Percentiles rank a stretch among this genome's conserved stretches.
Evolutionary conservation across 2,888 invertebrate genomes (phyloP).

Genomic region (Omphaloscelis lunosa): DNA sequence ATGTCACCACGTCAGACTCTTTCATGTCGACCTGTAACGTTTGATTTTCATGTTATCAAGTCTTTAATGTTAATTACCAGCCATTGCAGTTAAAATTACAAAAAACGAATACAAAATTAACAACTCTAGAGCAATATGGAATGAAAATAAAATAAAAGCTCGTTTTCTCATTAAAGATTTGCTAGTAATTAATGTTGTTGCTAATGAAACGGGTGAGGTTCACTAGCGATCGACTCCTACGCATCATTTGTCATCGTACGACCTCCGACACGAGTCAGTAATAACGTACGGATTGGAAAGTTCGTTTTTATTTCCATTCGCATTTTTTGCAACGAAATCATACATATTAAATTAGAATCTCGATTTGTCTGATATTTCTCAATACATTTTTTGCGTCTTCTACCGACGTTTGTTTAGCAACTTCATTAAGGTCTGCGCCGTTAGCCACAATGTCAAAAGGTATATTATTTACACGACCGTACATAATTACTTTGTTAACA

Average conservation of each 20-base stretch:
- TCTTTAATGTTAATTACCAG: constrained; percentile 30
- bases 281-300: constrained; percentile 77
- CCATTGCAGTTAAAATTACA: constrained; percentile 35
- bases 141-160: constrained; percentile 75
- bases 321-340: constrained; percentile 64
- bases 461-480: constrained; percentile 77
- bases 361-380: constrained; percentile 31
- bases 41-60: not conserved
- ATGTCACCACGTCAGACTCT: no score
- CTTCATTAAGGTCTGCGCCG: constrained; percentile 54
- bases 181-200: constrained; percentile 87
- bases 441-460: constrained; percentile 65
- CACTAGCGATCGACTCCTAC: constrained; percentile 85
- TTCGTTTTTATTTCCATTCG: constrained; percentile 72
- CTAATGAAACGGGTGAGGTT: constrained; percentile 85
- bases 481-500: constrained; percentile 80
- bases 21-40: no score
- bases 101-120: constrained; percentile 48
- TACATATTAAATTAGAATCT: constrained; percentile 40
- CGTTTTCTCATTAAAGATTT: constrained; percentile 83
- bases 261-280: constrained; percentile 83
- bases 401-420: constrained; percentile 35
- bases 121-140: constrained; percentile 62
- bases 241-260: constrained; percentile 88
- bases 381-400: constrained; percentile 44